Percentiles rank a stretch among this genome's conserved stretches.
phyloP scores from a whole-genome alignment of 2,888 invertebrate genomes.

The Bombyx huttoni region DNA sequence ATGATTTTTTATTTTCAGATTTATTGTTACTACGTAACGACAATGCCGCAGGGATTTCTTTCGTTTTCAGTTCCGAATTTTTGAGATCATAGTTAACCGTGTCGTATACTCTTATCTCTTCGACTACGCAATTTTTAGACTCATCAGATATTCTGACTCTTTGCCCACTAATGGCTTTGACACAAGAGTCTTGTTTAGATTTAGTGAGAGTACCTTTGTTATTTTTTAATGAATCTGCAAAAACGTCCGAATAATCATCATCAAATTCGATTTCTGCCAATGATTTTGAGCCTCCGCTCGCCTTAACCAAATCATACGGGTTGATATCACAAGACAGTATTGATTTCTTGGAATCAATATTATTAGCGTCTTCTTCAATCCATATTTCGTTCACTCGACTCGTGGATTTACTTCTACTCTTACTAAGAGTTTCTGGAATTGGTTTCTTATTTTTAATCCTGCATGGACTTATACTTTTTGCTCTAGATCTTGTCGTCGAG shows the following conservation, averaged over 20 bases:
- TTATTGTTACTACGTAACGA: constrained; percentile 63
- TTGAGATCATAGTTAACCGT: constrained; percentile 64
- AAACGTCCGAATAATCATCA: constrained; percentile 59
- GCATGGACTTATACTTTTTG: constrained; percentile 72
- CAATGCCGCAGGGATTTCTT: constrained; percentile 36
- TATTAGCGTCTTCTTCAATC: constrained; percentile 46
- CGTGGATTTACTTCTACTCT: constrained; percentile 60
- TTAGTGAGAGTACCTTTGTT: constrained; percentile 33
- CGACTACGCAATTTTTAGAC: constrained; percentile 40
- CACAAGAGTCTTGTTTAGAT: constrained; percentile 60
- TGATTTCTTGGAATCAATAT: constrained; percentile 71
- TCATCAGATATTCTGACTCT: constrained; percentile 76
- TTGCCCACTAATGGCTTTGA: constrained; percentile 79
- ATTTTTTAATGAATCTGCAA: constrained; percentile 48
- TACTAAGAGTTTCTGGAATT: constrained; percentile 49
- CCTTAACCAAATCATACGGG: constrained; percentile 85
- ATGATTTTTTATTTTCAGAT: constrained; percentile 48
- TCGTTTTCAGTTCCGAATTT: constrained; percentile 43
- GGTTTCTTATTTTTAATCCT: constrained; percentile 68
- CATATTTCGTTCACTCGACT: constrained; percentile 62
- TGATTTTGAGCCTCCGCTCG: constrained; percentile 54
- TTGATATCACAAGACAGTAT: constrained; percentile 88
- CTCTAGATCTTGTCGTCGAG: constrained; percentile 58
- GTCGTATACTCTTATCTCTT: constrained; percentile 59
- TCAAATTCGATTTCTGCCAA: constrained; percentile 66